Evolutionary conservation across 2,888 invertebrate genomes (phyloP), one percentile per base, ranked within the genome.

Genomic region (Ectemnius lituratus): DNA sequence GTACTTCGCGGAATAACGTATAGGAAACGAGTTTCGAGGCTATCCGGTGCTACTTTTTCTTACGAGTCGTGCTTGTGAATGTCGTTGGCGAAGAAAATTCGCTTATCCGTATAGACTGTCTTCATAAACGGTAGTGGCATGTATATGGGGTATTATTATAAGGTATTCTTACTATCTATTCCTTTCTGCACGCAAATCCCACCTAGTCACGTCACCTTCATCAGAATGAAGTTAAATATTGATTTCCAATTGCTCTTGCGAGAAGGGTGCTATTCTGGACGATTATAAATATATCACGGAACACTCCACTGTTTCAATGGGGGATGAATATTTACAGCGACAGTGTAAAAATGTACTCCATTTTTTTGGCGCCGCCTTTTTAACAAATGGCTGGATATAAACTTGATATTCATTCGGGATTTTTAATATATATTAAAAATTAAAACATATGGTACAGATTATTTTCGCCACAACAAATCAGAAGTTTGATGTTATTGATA

Each of bases 191-290:
- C 79, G 83, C 83, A 81, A 83, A 83, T 83, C 78, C 76, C 73
- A 68, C 70, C 73, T 81, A 76, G 83, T 83, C 83, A 83, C 83
- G 83, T 79, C 83, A 83, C 76, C 79, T 81, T 73, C 76, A 81
- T 73, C 76, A 81, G 83, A 83, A 81, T 83, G 76, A 76, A 70
- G 63, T 81, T 76, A 81, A 81, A 83, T 83, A 83, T 83, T 83
- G 83, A 83, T 83, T 83, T 83, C 81, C 83, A 81, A 83, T 83
- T 83, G 74, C 79, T 80, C 69, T 81, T 73, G 70, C 73, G 60
- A 71, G 76, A 60, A 61, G 57, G 73, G 67, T 57, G 75, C 79
- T 82, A 82, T 82, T 82, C 77, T 81, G 79, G 82, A 79, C 76
- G 72, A 80, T 80, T 74, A 79, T 80, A 78, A 82, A 80, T 80